These are phyloP conservation scores for Boulengeromyrus knoepffleri DNA, from an alignment of 2,113 vertebrate species.

Conservation along the genomic window DNA sequence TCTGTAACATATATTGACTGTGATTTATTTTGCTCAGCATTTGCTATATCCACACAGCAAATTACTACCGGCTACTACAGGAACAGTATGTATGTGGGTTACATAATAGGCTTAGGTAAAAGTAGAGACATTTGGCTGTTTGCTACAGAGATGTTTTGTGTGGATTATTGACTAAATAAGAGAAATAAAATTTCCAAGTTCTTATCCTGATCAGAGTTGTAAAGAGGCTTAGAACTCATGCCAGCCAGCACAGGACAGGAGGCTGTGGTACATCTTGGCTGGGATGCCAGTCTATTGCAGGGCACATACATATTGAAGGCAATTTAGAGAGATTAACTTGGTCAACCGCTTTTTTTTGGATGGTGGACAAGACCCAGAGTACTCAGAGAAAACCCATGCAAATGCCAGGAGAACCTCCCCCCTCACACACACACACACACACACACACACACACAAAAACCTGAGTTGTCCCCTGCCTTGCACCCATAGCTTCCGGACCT, in stretches of 20 bases:
- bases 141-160: background rate
- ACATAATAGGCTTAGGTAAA: background rate
- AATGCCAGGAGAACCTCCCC: background rate
- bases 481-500: too few relatives aligned
- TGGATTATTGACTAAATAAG: background rate
- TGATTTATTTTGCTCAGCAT: background rate
- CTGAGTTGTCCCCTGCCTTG: too few relatives aligned
- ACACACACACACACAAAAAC: background rate
- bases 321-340: background rate
- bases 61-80: background rate
- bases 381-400: background rate
- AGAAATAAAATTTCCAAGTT: background rate
- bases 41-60: background rate
- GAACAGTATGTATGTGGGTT: background rate
- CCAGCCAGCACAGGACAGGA: background rate
- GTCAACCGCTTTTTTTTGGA: background rate
- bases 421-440: too few relatives aligned
- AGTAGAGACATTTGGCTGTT: background rate
- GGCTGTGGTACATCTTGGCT: background rate
- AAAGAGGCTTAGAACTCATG: background rate
- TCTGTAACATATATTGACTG: background rate
- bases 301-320: background rate
- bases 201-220: background rate
- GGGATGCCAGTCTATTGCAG: background rate
- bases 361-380: background rate